Evolutionary conservation across 2,888 invertebrate genomes (phyloP).

Genomic region (Limenitis camilla): DNA sequence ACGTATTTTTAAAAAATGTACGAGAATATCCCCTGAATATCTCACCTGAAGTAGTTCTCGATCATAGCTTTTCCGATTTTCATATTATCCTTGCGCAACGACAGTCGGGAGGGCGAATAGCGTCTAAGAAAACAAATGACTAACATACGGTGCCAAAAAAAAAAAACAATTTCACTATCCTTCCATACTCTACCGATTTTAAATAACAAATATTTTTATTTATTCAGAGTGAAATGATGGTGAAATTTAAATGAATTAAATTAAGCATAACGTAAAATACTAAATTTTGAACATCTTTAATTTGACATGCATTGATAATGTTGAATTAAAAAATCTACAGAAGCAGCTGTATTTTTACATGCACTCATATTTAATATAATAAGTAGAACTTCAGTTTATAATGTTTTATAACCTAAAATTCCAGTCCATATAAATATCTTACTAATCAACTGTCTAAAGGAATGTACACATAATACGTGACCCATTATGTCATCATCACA

Average conservation of each 20-base stretch:
- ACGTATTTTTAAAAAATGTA: neutral
- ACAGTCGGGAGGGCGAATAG: constrained; percentile 87
- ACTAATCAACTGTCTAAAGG: no score
- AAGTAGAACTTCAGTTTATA: no score
- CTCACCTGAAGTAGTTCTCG: constrained; percentile 87
- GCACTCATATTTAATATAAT: no score
- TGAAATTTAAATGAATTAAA: constrained; percentile 10
- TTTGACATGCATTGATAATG: constrained; percentile 7
- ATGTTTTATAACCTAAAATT: no score
- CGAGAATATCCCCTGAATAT: constrained; percentile 2
- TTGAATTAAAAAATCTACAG: constrained; percentile 23
- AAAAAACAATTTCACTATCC: constrained; percentile 8
- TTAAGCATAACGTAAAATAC: neutral
- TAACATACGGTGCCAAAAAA: constrained; percentile 39
- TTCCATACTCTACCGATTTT: neutral
- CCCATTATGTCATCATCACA: no score
- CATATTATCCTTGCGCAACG: constrained; percentile 86
- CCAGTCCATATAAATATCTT: no score
- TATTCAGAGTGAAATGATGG: neutral
- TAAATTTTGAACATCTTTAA: neutral
- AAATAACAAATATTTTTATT: neutral
- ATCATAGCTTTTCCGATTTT: constrained; percentile 85
- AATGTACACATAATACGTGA: no score
- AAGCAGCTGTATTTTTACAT: neutral
- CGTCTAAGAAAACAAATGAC: constrained; percentile 79